These are phyloP conservation scores for Charina bottae DNA, from an alignment of 2,113 vertebrate genomes.

Conservation along the genomic window DNA sequence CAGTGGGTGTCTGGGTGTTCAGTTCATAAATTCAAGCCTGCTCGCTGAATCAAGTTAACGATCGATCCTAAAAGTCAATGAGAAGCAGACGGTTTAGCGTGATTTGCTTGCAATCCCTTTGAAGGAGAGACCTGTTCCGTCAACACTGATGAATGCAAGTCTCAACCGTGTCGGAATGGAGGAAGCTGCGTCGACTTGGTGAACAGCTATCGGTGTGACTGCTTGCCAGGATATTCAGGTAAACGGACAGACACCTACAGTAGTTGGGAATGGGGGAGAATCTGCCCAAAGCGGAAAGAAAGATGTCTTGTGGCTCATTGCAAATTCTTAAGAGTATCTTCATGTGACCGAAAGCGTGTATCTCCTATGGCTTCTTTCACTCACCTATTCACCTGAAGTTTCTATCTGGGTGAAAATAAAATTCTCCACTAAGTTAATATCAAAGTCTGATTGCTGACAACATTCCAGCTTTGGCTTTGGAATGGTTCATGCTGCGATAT, in stretches of 20 bases:
- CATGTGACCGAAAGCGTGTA: neutral
- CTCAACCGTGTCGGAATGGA: constrained; percentile 81
- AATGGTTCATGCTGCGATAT: too few relatives aligned
- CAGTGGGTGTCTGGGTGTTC: fast-evolving
- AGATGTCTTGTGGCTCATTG: neutral
- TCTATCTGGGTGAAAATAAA: neutral
- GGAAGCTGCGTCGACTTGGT: constrained; percentile 84
- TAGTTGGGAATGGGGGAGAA: neutral
- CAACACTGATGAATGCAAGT: constrained; percentile 87
- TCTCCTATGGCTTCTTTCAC: neutral
- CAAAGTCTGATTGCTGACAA: neutral
- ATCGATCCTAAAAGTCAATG: neutral
- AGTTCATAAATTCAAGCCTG: neutral
- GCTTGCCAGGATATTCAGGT: constrained; percentile 88
- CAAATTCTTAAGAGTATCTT: neutral
- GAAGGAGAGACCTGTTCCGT: constrained; percentile 85
- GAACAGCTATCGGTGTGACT: constrained; percentile 83
- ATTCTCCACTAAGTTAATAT: neutral
- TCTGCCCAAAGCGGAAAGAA: neutral
- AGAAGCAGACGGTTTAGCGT: neutral
- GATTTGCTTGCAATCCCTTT: neutral
- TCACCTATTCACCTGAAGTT: neutral
- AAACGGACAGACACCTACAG: neutral
- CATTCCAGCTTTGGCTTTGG: too few relatives aligned
- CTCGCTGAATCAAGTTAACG: neutral